These are phyloP conservation scores for Chaenocephalus aceratus DNA, from an alignment of 2,113 vertebrate species.

Conservation along the genomic window DNA sequence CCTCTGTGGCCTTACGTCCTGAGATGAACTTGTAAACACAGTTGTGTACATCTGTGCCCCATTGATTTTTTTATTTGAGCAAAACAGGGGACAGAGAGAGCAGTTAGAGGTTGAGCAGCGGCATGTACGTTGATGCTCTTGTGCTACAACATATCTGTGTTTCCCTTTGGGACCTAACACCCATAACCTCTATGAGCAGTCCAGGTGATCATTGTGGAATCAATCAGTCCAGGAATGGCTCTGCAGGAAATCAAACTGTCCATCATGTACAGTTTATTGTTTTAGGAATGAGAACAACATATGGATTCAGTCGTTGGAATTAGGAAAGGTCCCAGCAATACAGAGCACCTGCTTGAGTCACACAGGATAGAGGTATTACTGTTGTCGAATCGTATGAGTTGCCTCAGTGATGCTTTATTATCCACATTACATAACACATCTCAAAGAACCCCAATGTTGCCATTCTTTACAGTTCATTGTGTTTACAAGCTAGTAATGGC, in stretches of 20 bases:
- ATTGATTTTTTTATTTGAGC: slow-evolving; percentile 63
- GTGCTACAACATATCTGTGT: slow-evolving; percentile 52
- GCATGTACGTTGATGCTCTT: slow-evolving; percentile 53
- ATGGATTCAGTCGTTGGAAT: slow-evolving; percentile 37
- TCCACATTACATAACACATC: background rate
- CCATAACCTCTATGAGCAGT: slow-evolving; percentile 1
- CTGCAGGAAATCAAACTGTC: background rate
- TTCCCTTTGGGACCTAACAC: slow-evolving; percentile 7
- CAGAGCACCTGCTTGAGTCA: slow-evolving; percentile 73
- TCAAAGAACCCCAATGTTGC: background rate
- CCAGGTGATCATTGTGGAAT: slow-evolving; percentile 7
- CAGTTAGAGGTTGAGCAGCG: slow-evolving; percentile 41
- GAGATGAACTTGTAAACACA: slow-evolving; percentile 70
- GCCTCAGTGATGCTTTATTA: slow-evolving; percentile 41
- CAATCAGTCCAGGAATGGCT: background rate
- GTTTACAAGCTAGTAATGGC: slow-evolving; percentile 1
- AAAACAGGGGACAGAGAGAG: slow-evolving; percentile 61
- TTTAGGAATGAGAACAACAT: slow-evolving; percentile 1
- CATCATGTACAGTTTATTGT: background rate
- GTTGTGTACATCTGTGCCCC: slow-evolving; percentile 59
- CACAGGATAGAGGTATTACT: background rate
- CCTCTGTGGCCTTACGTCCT: slow-evolving; percentile 51
- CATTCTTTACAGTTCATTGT: background rate
- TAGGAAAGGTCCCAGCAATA: slow-evolving; percentile 52
- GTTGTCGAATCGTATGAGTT: slow-evolving; percentile 11